Evolutionary conservation across 2,113 vertebrate species (phyloP).

Genomic region (Manacus vitellinus): DNA sequence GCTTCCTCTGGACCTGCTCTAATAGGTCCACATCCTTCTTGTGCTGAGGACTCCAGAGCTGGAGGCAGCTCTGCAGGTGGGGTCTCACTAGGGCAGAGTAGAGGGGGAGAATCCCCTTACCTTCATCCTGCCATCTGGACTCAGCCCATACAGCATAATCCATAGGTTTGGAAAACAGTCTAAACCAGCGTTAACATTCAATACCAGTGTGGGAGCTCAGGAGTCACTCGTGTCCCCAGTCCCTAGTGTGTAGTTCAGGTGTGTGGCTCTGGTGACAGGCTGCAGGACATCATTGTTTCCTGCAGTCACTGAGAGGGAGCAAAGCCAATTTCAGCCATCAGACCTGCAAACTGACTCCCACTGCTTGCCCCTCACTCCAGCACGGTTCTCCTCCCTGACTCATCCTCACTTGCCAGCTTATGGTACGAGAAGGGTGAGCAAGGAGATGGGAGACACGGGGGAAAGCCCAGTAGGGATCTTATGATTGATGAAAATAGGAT

Average conservation of each 20-base stretch:
- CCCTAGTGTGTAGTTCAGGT: not conserved
- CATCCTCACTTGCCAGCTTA: not conserved
- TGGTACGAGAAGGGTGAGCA: not conserved
- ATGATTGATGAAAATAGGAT: not conserved
- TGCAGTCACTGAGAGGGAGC: not conserved
- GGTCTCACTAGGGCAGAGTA: not conserved
- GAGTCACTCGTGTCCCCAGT: fast-evolving
- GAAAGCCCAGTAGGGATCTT: not conserved
- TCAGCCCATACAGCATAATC: not conserved
- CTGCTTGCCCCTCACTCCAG: not conserved
- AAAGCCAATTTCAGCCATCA: not conserved
- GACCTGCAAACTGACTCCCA: not conserved
- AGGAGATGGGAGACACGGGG: not conserved
- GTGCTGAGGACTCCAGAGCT: not conserved
- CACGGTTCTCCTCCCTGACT: not conserved
- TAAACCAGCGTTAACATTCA: not conserved
- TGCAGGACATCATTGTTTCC: fast-evolving
- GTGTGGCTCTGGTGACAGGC: not conserved
- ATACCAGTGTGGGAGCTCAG: not conserved
- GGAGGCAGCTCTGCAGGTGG: not conserved
- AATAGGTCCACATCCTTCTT: not conserved
- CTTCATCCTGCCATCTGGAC: not conserved
- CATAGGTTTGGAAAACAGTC: not conserved
- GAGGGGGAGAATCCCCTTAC: not conserved
- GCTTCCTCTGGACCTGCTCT: not conserved